phyloP scores from a whole-genome alignment of 2,888 invertebrate genomes.

The Mechanitis messenoides region DNA sequence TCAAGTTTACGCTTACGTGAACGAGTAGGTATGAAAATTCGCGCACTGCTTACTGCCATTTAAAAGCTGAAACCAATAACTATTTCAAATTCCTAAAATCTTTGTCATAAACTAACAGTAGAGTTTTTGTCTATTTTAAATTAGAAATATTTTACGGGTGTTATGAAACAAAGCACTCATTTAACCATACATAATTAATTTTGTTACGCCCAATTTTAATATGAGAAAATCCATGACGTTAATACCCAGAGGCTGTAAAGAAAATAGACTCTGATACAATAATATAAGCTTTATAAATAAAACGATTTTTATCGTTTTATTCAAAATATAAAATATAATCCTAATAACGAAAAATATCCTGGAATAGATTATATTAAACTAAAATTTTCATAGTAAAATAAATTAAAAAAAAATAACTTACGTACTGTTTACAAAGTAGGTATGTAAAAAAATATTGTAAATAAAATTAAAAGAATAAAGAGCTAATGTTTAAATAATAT shows the following conservation, averaged over 20 bases:
- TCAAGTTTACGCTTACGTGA: too few species aligned
- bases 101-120: background rate
- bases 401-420: too few species aligned
- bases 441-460: too few species aligned
- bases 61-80: background rate
- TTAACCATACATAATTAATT: constrained; percentile 30
- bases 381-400: too few species aligned
- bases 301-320: background rate
- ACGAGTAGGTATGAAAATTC: too few species aligned
- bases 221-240: constrained; percentile 31
- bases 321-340: background rate
- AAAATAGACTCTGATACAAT: background rate
- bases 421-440: too few species aligned
- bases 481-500: too few species aligned
- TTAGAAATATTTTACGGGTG: constrained; percentile 2
- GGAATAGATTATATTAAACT: too few species aligned
- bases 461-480: too few species aligned
- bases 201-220: constrained; percentile 33
- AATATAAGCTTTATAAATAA: background rate
- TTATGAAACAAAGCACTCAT: constrained; percentile 22
- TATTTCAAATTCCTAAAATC: background rate
- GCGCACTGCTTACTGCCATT: background rate
- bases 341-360: too few species aligned
- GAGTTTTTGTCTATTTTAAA: constrained; percentile 5
- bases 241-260: constrained; percentile 16